Conservation (phyloP, 2,888 invertebrate genomes). For the Caenorhabditis afra region DNA sequence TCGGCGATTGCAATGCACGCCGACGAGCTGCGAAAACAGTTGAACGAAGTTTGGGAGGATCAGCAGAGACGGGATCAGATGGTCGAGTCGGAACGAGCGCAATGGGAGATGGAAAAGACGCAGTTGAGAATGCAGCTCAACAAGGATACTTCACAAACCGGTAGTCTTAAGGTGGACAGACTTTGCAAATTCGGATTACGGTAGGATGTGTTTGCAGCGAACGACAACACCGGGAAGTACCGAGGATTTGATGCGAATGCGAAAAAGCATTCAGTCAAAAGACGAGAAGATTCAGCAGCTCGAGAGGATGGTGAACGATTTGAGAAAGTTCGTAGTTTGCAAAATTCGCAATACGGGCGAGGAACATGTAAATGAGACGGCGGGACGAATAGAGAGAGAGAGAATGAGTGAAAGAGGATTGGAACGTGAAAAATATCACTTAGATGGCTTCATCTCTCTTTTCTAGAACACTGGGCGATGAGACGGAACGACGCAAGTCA, state of each 20-base stretch:
- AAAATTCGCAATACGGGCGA: no score
- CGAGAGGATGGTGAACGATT: slow-evolving; percentile 72
- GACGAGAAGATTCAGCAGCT: slow-evolving; percentile 77
- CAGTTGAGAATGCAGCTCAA: slow-evolving; percentile 82
- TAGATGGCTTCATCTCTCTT: slow-evolving; percentile 5
- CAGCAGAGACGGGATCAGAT: slow-evolving; percentile 85
- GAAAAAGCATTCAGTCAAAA: slow-evolving; percentile 70
- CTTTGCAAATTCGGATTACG: slow-evolving; percentile 16
- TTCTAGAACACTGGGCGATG: slow-evolving; percentile 63
- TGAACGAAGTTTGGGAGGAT: slow-evolving; percentile 61
- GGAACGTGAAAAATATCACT: neutral
- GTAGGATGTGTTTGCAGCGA: slow-evolving; percentile 31
- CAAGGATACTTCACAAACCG: slow-evolving; percentile 64
- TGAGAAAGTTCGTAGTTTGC: slow-evolving; percentile 65
- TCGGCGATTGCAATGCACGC: slow-evolving; percentile 41
- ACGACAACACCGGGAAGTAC: slow-evolving; percentile 50
- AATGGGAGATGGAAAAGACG: slow-evolving; percentile 90
- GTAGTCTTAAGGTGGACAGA: slow-evolving; percentile 61
- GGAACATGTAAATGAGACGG: neutral
- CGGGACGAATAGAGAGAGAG: neutral
- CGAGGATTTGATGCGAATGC: slow-evolving; percentile 69
- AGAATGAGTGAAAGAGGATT: neutral
- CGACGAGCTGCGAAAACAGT: slow-evolving; percentile 58
- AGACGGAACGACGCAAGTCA: slow-evolving; percentile 60
- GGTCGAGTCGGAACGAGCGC: slow-evolving; percentile 85